These are phyloP conservation scores for Macrophya alboannulata DNA, from an alignment of 2,888 invertebrate species.

Conservation along the genomic window DNA sequence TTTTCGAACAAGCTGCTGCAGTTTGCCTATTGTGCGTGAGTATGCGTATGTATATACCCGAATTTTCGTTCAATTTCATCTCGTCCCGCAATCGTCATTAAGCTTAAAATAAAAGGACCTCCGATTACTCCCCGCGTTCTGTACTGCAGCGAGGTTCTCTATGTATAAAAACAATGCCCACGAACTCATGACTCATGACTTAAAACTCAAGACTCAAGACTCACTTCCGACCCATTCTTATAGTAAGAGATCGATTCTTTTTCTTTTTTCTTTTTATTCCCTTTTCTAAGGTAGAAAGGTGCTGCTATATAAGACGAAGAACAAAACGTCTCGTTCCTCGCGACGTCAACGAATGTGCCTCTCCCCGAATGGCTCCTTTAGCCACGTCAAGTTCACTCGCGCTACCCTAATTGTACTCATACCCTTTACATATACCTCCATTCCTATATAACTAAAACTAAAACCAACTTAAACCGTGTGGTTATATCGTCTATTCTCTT, in stretches of 20 bases:
- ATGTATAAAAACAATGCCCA: conserved; percentile 14
- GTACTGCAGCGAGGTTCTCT: not conserved
- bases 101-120: conserved; percentile 14
- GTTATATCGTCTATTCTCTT: conserved; percentile 6
- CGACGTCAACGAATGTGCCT: conserved; percentile 4
- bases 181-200: conserved; percentile 38
- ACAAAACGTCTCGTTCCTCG: conserved; percentile 27
- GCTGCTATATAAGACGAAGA: conserved; percentile 9
- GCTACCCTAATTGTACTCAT: conserved; percentile 27
- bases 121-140: conserved; percentile 6
- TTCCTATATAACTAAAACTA: not conserved
- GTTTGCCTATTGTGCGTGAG: not conserved
- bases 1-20: not conserved
- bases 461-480: conserved; percentile 3
- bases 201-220: conserved; percentile 12
- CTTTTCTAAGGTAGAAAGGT: not conserved
- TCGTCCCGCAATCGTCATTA: not conserved
- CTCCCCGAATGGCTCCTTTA: conserved; percentile 5
- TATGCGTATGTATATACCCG: too few relatives aligned
- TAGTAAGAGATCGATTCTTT: conserved; percentile 1
- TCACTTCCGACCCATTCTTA: conserved; percentile 12
- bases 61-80: conserved; percentile 22
- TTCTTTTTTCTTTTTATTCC: not conserved
- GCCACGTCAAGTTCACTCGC: conserved; percentile 41
- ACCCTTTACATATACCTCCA: not conserved